Evolutionary conservation across 2,888 invertebrate species (phyloP).

Genomic region (Temnothorax ravouxi): DNA sequence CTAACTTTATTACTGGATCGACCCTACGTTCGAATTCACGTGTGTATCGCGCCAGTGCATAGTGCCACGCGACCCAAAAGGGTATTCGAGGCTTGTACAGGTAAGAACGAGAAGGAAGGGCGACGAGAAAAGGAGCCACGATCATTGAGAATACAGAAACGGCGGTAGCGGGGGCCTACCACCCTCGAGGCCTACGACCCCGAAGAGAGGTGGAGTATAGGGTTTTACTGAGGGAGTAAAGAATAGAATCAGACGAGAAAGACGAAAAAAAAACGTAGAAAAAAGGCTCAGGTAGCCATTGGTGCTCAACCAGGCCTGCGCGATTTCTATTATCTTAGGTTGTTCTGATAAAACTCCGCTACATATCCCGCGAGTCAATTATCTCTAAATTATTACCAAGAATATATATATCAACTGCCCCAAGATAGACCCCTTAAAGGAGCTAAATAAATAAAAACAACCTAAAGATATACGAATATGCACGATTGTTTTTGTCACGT

Average conservation of each 20-base stretch:
- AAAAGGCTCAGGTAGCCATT: conserved; percentile 83
- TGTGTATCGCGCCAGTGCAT: conserved; percentile 75
- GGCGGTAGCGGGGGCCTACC: conserved; percentile 63
- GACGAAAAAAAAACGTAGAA: conserved; percentile 78
- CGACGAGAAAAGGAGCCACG: conserved; percentile 64
- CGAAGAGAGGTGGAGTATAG: conserved; percentile 70
- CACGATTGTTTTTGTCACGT: not conserved
- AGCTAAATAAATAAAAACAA: not conserved
- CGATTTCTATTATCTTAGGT: conserved; percentile 37
- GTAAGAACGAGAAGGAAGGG: conserved; percentile 73
- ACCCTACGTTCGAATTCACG: conserved; percentile 71
- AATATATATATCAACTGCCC: not conserved
- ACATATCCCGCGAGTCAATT: not conserved
- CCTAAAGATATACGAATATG: not conserved
- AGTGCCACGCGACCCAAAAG: conserved; percentile 84
- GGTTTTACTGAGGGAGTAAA: conserved; percentile 70
- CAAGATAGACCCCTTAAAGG: not conserved
- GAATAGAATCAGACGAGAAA: conserved; percentile 75
- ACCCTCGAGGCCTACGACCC: conserved; percentile 79
- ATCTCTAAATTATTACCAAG: not conserved
- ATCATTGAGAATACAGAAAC: conserved; percentile 67
- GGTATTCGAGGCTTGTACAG: conserved; percentile 78
- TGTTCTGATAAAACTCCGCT: conserved; percentile 15
- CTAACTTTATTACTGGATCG: conserved; percentile 33
- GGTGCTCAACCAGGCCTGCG: conserved; percentile 79